Evolutionary conservation across 35 echinoderm and acorn worm species (phyloP), one percentile per base, ranked within the genome.

Genomic region (Amphiura filiformis): DNA sequence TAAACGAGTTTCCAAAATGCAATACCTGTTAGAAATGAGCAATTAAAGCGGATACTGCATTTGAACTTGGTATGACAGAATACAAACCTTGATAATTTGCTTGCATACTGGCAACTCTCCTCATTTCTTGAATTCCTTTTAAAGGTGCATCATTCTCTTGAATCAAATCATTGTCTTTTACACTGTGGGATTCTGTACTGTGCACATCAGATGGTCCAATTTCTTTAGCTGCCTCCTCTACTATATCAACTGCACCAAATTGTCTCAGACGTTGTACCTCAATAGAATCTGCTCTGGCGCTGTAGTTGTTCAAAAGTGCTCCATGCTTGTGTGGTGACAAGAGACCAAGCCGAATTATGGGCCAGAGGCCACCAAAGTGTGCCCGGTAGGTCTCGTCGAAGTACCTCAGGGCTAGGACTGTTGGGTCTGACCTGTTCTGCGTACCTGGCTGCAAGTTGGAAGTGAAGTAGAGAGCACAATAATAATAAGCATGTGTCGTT

Each of bases 291-390:
- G 81, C 52, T 7, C 30, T 79, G 79, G 88, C 52, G 78, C 83
- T 77, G 70, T 82, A 94, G 65, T 91, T 93, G 82, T 97, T 97
- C 39, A 97, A 13, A 18, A 97, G 92, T 39, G 92, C 95, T 76
- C 95, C 92, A 64, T 94, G 91, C 52, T 89, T 97, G 31, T 86
- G 95, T 44, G 79, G 34, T 9, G 95, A 97, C 31, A 97, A 78
- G 17, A 97, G 82, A 0, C 75, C 89, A 0, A 97, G 92, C 56
- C 95, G 89, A 32, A 94, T 94, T 13, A 86, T 88, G 34, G 89
- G 89, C 95, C 95, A 97, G 20, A 91, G 36, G 26, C 89, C 80
- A 1, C 87, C 81, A 87, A 94, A 94, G 15, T 91, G 47, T 56
- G 39, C 65, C 11, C 81, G 28, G 81, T 97, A 97, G 32, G 90